A percentile compares a stretch with the other conserved stretches of the same genome.
Evolutionary conservation across 2,797 vertebrate genomes (phyloP).

Genomic region (Eospalax fontanierii): DNA sequence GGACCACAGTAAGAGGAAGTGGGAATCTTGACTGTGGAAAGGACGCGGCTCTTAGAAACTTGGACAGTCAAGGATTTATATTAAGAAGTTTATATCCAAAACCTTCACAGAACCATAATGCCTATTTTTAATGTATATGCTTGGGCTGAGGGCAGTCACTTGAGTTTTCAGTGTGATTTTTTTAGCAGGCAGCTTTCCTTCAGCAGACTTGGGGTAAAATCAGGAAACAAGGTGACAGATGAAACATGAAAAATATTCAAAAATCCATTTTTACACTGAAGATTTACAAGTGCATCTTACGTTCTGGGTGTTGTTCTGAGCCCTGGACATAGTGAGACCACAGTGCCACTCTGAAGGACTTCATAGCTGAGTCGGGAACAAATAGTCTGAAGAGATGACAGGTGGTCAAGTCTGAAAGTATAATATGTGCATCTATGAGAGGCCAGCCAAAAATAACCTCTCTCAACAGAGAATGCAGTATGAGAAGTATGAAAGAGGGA

Average conservation of each 20-base stretch:
- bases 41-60: background rate
- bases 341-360: background rate
- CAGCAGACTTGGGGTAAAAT: background rate
- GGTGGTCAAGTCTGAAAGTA: background rate
- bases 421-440: background rate
- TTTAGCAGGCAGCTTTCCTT: background rate
- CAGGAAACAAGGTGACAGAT: background rate
- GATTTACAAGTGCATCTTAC: background rate
- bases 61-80: background rate
- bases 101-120: background rate
- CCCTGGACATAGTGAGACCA: background rate
- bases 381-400: background rate
- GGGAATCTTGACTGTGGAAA: background rate
- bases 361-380: background rate
- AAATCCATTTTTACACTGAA: background rate
- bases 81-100: background rate
- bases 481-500: background rate
- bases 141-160: background rate
- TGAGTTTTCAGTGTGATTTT: constrained; percentile 28
- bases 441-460: background rate
- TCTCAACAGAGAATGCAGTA: too few relatives aligned
- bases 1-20: background rate
- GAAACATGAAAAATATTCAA: background rate
- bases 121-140: background rate
- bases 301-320: background rate